Evolutionary conservation across 2,797 vertebrate species (phyloP), one percentile per base, ranked within the genome.

Genomic region (Passerculus sandwichensis): DNA sequence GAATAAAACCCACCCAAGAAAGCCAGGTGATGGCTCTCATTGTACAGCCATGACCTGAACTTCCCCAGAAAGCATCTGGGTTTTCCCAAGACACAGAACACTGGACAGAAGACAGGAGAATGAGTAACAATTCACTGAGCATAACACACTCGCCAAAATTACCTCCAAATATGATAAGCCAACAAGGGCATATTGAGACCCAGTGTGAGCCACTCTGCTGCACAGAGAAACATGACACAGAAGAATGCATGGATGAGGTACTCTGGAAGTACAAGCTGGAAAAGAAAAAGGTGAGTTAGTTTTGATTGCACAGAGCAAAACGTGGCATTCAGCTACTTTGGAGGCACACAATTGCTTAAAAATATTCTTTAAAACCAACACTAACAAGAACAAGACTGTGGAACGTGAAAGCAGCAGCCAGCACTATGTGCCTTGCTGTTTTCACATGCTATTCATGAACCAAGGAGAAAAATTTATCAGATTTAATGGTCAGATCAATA

Each of bases 241-340:
- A 99, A 99, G 99, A 99, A 99, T 88, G 99, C 99, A 73, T 99
- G 99, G 98, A 99, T 99, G 97, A 99, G 99, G 97, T 99, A 99
- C 98, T 99, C 99, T 8, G 99, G 99, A 95, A 99, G 99, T 50
- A 99, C 99, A 96, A 99, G 98, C 99, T 99, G 98, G 76, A 97
- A 97, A 73, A 97, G 97, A 96, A 96, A 97, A 95, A 96, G 1
- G 87, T 2, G 92, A 77, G 72, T 91, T 91, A 70, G 50, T 61
- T 74, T 57, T 0, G 0, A 61, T 44, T 40, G 65, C 20, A 53
- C 64, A 21, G 38, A 78, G 29, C 36, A 67, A 67, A 65, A 75
- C 0, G 12, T 30, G 40, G 38, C 10, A 6, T 72, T 47, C 51
- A 73, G 77, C 60, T 85, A 32, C 44, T 83, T 20, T 84, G 84